These are phyloP conservation scores for Neosalanx taihuensis DNA, from an alignment of 2,797 vertebrate genomes.

Conservation along the genomic window DNA sequence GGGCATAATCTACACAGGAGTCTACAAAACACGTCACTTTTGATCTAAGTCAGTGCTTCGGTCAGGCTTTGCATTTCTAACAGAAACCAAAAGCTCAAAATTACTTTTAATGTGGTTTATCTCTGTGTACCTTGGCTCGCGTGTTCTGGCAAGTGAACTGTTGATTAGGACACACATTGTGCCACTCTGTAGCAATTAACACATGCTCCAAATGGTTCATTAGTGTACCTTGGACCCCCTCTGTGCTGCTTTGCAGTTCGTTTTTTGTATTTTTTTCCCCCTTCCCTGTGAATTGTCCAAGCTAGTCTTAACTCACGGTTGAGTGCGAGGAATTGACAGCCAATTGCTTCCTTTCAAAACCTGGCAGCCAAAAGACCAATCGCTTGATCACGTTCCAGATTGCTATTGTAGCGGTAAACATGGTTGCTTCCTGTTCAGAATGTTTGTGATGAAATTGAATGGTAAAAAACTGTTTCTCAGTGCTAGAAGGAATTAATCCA, in stretches of 20 bases:
- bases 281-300: conserved; percentile 18
- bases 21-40: too few species aligned
- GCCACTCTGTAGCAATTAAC: conserved; percentile 62
- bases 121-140: background rate
- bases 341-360: background rate
- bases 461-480: background rate
- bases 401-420: background rate
- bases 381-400: background rate
- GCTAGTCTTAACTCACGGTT: background rate
- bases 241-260: conserved; percentile 21
- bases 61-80: background rate
- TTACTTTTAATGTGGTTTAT: background rate
- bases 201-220: conserved; percentile 66
- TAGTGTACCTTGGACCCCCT: conserved; percentile 46
- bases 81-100: background rate
- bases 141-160: conserved; percentile 46
- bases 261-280: conserved; percentile 10
- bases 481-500: too few species aligned
- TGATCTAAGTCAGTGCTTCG: too few species aligned
- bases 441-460: background rate
- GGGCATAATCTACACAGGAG: too few species aligned
- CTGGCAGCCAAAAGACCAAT: background rate
- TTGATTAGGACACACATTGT: conserved; percentile 58
- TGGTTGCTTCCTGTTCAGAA: background rate
- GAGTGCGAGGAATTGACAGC: background rate